Evolutionary conservation across 2,797 vertebrate genomes (phyloP).

Genomic region (Hemitrygon akajei): DNA sequence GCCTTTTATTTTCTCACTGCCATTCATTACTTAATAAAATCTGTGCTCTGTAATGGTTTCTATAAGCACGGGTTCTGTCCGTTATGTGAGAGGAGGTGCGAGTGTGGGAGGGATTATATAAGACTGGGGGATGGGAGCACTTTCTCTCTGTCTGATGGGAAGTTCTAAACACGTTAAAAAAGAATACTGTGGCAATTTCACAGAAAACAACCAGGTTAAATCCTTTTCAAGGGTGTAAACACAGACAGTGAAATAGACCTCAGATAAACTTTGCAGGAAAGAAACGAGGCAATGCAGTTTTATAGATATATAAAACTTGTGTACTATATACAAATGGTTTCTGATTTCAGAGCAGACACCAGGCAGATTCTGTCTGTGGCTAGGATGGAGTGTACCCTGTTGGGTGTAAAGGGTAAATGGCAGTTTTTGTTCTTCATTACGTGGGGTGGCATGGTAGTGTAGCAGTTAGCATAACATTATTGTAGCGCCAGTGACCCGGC

Average conservation of each 20-base stretch:
- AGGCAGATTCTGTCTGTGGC: background rate
- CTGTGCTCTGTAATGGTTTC: background rate
- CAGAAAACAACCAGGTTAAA: background rate
- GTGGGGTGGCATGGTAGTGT: too few relatives aligned
- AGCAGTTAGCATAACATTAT: too few relatives aligned
- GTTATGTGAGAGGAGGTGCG: background rate
- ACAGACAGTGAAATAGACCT: background rate
- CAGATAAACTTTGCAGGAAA: background rate
- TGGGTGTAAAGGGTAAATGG: background rate
- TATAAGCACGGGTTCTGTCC: background rate
- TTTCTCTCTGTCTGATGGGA: background rate
- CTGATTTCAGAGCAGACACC: background rate
- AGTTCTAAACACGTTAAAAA: background rate
- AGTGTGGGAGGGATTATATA: background rate
- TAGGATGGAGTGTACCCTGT: too few relatives aligned
- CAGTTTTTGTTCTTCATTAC: background rate
- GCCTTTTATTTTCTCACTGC: conserved; percentile 6
- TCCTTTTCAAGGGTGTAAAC: background rate
- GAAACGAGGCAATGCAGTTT: background rate
- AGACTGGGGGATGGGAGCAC: background rate
- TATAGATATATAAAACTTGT: background rate
- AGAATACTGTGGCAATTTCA: background rate
- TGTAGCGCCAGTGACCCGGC: too few relatives aligned
- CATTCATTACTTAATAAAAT: background rate
- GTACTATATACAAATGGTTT: background rate